Conservation (phyloP, 2,888 invertebrate species). For the Actias luna region DNA sequence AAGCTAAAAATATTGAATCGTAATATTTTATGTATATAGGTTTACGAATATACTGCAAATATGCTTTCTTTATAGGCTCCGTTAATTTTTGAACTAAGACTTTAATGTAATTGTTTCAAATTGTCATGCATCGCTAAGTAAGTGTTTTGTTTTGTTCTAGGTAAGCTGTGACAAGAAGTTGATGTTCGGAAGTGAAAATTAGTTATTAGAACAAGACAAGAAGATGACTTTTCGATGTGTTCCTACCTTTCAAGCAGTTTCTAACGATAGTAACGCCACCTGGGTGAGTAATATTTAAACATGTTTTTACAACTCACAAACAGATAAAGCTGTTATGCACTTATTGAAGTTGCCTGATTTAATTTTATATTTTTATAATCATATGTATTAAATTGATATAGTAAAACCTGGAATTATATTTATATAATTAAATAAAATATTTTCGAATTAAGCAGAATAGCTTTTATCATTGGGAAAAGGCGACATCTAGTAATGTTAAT, state of each 20-base stretch:
- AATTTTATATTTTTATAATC: neutral
- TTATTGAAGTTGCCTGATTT: neutral
- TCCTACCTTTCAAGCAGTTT: slow-evolving; percentile 84
- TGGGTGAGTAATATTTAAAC: slow-evolving; percentile 80
- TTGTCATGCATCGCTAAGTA: slow-evolving; percentile 74
- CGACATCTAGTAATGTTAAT: neutral
- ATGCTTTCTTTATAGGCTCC: no score
- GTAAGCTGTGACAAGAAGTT: slow-evolving; percentile 83
- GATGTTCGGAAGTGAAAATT: slow-evolving; percentile 40
- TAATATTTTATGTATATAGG: no score
- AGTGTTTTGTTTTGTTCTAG: slow-evolving; percentile 84
- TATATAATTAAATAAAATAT: no score
- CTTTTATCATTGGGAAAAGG: neutral
- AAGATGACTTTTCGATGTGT: slow-evolving; percentile 86
- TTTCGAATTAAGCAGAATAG: neutral
- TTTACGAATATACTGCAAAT: no score
- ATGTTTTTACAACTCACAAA: slow-evolving; percentile 30
- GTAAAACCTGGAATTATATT: no score
- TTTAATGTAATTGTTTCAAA: no score
- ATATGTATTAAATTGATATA: no score
- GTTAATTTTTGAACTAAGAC: no score
- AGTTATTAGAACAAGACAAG: slow-evolving; percentile 17
- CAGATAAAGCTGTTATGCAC: neutral
- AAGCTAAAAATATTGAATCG: no score
- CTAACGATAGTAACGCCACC: slow-evolving; percentile 84